Conservation (phyloP, 92 coral and sea anemone species). For the Ricordea florida region DNA sequence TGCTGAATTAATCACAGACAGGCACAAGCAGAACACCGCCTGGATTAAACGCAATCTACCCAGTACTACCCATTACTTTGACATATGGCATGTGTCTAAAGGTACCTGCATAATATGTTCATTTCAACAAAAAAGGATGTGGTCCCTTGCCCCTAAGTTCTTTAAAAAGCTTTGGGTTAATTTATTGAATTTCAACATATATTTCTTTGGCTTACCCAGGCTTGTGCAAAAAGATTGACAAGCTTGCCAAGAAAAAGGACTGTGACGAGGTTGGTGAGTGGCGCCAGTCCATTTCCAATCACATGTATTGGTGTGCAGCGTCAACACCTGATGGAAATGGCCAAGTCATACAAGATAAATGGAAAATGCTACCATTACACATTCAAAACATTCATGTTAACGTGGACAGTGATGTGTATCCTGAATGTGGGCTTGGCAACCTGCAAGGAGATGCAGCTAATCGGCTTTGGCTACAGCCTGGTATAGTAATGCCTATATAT, state of each 20-base stretch:
- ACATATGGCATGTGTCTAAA: too few species aligned
- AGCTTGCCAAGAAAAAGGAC: conserved; percentile 2
- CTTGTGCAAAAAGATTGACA: conserved; percentile 3
- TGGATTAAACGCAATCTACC: too few species aligned
- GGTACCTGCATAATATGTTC: too few species aligned
- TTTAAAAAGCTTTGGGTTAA: too few species aligned
- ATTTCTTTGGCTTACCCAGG: too few species aligned
- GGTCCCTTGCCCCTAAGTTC: too few species aligned
- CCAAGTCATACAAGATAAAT: conserved; percentile 7
- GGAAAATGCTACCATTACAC: conserved; percentile 6
- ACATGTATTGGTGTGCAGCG: conserved; percentile 9
- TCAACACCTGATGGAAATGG: conserved; percentile 1
- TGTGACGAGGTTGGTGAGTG: conserved; percentile 17
- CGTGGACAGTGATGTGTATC: not conserved
- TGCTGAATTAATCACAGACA: too few species aligned
- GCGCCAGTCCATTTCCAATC: conserved; percentile 7
- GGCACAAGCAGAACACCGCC: too few species aligned
- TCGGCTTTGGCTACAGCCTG: conserved; percentile 19
- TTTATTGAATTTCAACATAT: too few species aligned
- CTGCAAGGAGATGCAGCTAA: conserved; percentile 4
- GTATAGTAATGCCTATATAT: not conserved
- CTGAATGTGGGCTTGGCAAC: not conserved
- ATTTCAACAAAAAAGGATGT: too few species aligned
- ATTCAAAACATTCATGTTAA: conserved; percentile 13
- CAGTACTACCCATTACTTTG: too few species aligned